Conservation (phyloP, 2,797 vertebrate genomes). For the Lateolabrax maculatus region DNA sequence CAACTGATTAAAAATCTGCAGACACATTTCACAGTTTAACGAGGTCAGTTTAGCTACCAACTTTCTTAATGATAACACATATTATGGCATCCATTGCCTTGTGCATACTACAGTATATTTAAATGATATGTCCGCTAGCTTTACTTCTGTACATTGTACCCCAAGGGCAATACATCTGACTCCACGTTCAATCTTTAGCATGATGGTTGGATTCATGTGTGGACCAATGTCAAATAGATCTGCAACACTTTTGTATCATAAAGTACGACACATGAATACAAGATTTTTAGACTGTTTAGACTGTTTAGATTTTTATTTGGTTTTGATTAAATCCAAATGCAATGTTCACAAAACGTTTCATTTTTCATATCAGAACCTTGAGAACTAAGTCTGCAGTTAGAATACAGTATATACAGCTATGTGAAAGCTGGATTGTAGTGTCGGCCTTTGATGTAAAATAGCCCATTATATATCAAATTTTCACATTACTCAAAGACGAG, state of each 20-base stretch:
- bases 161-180: background rate
- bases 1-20: constrained; percentile 26
- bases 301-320: too few species aligned
- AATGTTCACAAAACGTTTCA: background rate
- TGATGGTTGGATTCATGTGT: background rate
- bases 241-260: background rate
- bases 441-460: constrained; percentile 19
- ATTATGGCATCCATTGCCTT: background rate
- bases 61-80: constrained; percentile 3
- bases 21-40: constrained; percentile 23
- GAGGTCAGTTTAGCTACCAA: constrained; percentile 12
- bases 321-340: background rate
- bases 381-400: background rate
- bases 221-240: background rate
- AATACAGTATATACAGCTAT: background rate
- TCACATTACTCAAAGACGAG: constrained; percentile 3
- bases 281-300: too few species aligned
- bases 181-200: background rate
- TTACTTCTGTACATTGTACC: constrained; percentile 4
- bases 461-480: background rate
- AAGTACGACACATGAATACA: too few species aligned
- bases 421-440: constrained; percentile 1
- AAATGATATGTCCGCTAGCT: background rate
- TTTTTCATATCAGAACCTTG: background rate
- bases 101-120: background rate